Conservation (phyloP, 1,140 invertebrate species). For the Cotesia vestalis region DNA sequence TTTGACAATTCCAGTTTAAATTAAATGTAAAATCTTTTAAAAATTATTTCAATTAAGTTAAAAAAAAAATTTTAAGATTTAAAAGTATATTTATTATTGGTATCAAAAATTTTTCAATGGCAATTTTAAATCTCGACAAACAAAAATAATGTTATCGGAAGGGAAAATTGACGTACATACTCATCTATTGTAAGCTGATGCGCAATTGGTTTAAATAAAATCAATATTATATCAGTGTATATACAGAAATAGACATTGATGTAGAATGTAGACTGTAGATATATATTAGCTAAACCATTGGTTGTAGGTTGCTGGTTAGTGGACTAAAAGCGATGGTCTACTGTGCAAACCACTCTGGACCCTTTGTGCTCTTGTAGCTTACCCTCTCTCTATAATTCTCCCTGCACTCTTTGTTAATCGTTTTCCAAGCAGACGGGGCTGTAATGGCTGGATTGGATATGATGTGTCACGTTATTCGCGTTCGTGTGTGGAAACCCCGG, state of each 20-base stretch:
- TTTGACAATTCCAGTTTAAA: no score
- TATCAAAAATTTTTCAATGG: no score
- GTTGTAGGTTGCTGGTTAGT: background rate
- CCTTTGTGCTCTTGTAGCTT: background rate
- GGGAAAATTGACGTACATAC: no score
- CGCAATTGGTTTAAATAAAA: conserved; percentile 6
- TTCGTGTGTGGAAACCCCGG: background rate
- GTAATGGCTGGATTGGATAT: conserved; percentile 30
- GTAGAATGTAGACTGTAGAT: background rate
- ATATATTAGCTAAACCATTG: background rate
- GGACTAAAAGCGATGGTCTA: conserved; percentile 14
- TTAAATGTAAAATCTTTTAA: no score
- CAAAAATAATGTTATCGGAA: no score
- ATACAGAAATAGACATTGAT: no score
- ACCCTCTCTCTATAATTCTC: background rate
- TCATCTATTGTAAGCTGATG: no score
- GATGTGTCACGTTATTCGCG: background rate
- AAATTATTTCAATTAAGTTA: no score
- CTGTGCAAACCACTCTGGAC: conserved; percentile 23
- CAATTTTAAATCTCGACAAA: no score
- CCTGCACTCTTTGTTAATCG: conserved; percentile 34
- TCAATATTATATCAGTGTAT: background rate
- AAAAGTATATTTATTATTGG: no score
- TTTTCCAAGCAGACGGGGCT: conserved; percentile 11
- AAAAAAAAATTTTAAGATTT: no score